phyloP scores from a whole-genome alignment of 2,888 invertebrate genomes.

The Lumbricus terrestris region DNA sequence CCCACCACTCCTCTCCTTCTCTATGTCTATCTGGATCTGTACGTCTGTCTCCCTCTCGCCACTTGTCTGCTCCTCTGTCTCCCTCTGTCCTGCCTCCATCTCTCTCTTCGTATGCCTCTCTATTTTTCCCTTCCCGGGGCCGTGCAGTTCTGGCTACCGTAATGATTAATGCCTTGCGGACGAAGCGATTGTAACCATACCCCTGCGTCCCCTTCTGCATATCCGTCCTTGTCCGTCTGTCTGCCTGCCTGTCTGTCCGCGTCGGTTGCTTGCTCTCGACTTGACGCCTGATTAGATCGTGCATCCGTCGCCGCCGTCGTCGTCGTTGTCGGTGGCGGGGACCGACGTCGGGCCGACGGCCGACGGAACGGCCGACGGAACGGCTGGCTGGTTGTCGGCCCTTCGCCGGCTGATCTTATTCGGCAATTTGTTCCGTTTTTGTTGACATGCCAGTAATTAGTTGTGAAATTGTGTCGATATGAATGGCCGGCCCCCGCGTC shows the following conservation, averaged over 20 bases:
- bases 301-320: background rate
- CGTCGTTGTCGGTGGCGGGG: background rate
- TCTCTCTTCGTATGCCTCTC: background rate
- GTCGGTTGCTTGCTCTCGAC: background rate
- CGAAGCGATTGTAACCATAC: background rate
- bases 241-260: background rate
- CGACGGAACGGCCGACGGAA: background rate
- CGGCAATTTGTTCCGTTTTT: conserved; percentile 17
- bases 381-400: background rate
- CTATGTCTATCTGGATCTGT: background rate
- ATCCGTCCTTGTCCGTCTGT: background rate
- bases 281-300: background rate
- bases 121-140: background rate
- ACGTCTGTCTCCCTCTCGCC: background rate
- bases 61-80: background rate
- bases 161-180: background rate
- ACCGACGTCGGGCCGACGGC: background rate
- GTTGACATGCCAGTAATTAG: conserved; percentile 18
- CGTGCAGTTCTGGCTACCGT: background rate
- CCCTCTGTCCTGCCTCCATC: background rate
- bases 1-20: background rate
- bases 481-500: background rate
- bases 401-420: conserved; percentile 10
- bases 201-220: background rate
- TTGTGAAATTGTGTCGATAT: conserved; percentile 19